A percentile compares a stretch with the other conserved stretches of the same genome.
phyloP scores from a whole-genome alignment of 2,888 invertebrate species.

The Sarcophaga rosellei region DNA sequence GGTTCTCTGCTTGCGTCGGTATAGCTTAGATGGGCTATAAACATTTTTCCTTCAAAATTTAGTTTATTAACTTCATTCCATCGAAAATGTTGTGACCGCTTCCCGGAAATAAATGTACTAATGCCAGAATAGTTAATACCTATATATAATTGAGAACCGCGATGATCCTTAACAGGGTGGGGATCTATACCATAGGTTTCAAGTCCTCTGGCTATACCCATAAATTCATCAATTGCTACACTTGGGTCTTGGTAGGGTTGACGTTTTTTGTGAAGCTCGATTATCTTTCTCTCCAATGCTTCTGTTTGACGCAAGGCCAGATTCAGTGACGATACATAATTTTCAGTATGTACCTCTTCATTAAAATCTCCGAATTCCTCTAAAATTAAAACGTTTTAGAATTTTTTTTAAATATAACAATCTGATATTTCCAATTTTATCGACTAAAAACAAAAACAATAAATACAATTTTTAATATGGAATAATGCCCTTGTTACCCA shows the following conservation, averaged over 20 bases:
- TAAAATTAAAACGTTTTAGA: constrained; percentile 76
- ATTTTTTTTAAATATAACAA: neutral
- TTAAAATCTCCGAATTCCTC: constrained; percentile 98
- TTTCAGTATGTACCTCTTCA: constrained; percentile 91
- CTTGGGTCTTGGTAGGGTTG: constrained; percentile 93
- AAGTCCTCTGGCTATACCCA: constrained; percentile 93
- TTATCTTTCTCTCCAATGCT: constrained; percentile 94
- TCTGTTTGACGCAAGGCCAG: constrained; percentile 95
- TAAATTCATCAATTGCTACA: constrained; percentile 94
- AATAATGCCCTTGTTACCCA: no score
- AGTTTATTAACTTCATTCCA: constrained; percentile 98
- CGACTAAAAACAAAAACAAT: no score
- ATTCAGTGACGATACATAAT: constrained; percentile 95
- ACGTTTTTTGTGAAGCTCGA: constrained; percentile 93
- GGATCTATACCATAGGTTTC: constrained; percentile 99
- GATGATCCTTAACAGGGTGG: constrained; percentile 98
- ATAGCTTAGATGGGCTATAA: constrained; percentile 95
- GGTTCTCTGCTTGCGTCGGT: constrained; percentile 88
- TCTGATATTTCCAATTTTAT: no score
- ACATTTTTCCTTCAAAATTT: constrained; percentile 98
- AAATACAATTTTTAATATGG: no score
- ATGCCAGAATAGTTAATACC: constrained; percentile 98
- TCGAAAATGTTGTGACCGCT: constrained; percentile 96
- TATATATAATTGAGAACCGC: constrained; percentile 94
- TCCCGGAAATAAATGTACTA: constrained; percentile 95